These are phyloP conservation scores for Turnix velox DNA, from an alignment of 2,113 vertebrate species.

Conservation along the genomic window DNA sequence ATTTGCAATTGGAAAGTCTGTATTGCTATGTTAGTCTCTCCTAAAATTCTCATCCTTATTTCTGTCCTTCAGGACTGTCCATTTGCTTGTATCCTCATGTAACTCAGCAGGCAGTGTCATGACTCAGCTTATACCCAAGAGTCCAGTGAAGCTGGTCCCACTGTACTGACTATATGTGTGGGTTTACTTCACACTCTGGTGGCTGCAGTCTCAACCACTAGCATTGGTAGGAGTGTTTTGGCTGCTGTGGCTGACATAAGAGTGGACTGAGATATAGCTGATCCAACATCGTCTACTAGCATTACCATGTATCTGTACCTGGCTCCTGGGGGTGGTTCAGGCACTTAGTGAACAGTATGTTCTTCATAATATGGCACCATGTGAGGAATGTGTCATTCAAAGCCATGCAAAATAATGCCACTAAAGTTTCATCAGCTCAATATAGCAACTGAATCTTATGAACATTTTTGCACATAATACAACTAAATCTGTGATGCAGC, in stretches of 20 bases:
- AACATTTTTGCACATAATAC: background rate
- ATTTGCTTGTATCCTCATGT: background rate
- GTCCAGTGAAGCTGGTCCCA: fast-evolving
- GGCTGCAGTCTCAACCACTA: background rate
- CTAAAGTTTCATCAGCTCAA: background rate
- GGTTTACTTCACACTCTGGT: background rate
- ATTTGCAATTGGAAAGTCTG: background rate
- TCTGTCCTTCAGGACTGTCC: background rate
- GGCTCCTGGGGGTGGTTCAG: background rate
- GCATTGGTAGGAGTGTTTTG: background rate
- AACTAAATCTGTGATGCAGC: background rate
- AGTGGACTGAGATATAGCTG: background rate
- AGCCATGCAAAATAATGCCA: background rate
- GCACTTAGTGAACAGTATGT: background rate
- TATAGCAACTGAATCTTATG: background rate
- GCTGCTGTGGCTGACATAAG: background rate
- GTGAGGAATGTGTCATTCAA: fast-evolving
- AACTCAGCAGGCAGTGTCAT: background rate
- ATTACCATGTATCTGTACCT: background rate
- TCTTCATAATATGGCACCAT: background rate
- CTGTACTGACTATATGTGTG: fast-evolving
- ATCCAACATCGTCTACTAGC: background rate
- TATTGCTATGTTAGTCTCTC: background rate
- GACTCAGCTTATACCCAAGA: background rate
- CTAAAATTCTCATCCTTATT: background rate